Conservation (phyloP, 2,888 invertebrate species). For the Eupithecia pulchellata region DNA sequence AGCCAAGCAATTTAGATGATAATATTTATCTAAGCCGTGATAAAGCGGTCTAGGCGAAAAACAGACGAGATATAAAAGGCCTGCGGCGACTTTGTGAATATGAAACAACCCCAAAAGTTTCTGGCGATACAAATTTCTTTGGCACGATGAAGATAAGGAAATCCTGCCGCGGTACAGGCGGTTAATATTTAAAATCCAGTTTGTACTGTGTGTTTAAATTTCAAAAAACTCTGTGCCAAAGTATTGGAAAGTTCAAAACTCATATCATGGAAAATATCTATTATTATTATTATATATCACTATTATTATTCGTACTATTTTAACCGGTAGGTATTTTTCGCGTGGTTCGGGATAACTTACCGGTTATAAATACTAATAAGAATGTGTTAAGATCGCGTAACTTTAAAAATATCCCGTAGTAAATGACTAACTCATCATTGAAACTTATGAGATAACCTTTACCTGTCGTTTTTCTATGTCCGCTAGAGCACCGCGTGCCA, state of each 20-base stretch:
- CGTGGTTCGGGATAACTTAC: too few relatives aligned
- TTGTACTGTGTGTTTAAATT: slow-evolving; percentile 46
- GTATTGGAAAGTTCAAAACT: too few relatives aligned
- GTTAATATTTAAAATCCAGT: slow-evolving; percentile 36
- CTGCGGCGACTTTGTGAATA: slow-evolving; percentile 36
- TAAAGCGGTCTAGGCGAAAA: slow-evolving; percentile 47
- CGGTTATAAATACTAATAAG: too few relatives aligned
- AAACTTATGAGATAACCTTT: slow-evolving; percentile 35
- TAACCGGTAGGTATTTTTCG: too few relatives aligned
- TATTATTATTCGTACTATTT: too few relatives aligned
- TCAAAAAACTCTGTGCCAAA: slow-evolving; percentile 4
- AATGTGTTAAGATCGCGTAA: too few relatives aligned
- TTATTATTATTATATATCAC: too few relatives aligned
- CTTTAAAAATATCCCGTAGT: too few relatives aligned
- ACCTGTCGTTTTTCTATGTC: slow-evolving; percentile 78
- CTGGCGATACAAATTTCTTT: slow-evolving; percentile 30
- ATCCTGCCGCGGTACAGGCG: slow-evolving; percentile 34
- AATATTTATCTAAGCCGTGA: slow-evolving; percentile 46
- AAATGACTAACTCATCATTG: too few relatives aligned
- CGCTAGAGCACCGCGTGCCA: slow-evolving; percentile 69
- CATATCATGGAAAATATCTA: too few relatives aligned
- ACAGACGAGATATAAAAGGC: slow-evolving; percentile 43
- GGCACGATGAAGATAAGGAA: slow-evolving; percentile 41
- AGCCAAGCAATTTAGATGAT: slow-evolving; percentile 52
- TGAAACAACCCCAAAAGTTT: slow-evolving; percentile 35